phyloP scores from a whole-genome alignment of 2,888 invertebrate genomes.

The Aleiodes leptofemur region DNA sequence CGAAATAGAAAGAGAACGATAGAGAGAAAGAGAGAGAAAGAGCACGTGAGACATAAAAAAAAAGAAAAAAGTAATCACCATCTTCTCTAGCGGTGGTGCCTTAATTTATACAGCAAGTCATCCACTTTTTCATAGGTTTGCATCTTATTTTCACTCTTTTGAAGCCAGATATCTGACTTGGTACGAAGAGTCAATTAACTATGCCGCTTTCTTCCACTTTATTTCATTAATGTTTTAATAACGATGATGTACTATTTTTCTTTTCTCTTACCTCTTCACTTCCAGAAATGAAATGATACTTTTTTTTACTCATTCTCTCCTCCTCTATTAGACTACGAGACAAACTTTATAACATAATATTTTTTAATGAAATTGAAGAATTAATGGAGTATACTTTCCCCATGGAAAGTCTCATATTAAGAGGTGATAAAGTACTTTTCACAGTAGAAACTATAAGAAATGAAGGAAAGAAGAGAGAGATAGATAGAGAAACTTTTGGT shows the following conservation, averaged over 20 bases:
- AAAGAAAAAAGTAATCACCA: conserved; percentile 43
- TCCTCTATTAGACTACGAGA: no score
- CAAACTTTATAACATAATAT: no score
- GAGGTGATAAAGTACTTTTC: conserved; percentile 13
- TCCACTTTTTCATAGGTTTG: conserved; percentile 22
- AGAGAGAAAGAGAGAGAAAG: conserved; percentile 40
- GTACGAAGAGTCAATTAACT: conserved; percentile 11
- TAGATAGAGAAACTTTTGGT: conserved; percentile 5
- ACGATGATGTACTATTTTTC: conserved; percentile 1
- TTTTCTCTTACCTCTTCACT: conserved; percentile 6
- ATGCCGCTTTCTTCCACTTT: conserved; percentile 3
- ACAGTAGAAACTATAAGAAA: neutral
- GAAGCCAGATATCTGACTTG: neutral
- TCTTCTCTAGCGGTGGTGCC: conserved; percentile 5
- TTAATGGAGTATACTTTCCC: neutral
- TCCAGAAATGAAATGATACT: neutral
- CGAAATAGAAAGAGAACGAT: conserved; percentile 19
- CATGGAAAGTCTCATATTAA: conserved; percentile 12
- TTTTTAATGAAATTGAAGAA: no score
- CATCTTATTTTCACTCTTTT: conserved; percentile 22
- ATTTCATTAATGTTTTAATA: conserved; percentile 28
- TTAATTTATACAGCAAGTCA: conserved; percentile 34
- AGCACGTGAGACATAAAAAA: conserved; percentile 35
- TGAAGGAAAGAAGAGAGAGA: no score
- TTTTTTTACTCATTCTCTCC: neutral